A percentile compares a stretch with the other conserved stretches of the same genome.
phyloP scores from a whole-genome alignment of 1,140 invertebrate species.

The Euwallacea similis region DNA sequence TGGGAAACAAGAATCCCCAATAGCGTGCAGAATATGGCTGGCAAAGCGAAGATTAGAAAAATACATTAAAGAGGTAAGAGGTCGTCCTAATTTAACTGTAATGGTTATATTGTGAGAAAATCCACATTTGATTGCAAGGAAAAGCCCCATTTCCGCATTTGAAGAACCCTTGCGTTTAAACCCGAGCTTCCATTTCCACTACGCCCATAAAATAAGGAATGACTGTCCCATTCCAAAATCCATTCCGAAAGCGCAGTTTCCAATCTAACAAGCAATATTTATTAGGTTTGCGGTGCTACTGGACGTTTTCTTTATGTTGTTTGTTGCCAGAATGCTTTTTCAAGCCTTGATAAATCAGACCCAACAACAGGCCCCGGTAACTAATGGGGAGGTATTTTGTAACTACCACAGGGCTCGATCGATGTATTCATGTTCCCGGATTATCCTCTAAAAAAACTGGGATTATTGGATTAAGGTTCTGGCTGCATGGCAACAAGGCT shows the following conservation, averaged over 20 bases:
- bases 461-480: constrained; percentile 11
- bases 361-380: constrained; percentile 5
- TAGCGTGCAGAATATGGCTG: too few species aligned
- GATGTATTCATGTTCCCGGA: constrained; percentile 13
- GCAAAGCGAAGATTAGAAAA: too few species aligned
- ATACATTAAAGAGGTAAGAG: too few species aligned
- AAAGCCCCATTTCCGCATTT: too few species aligned
- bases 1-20: too few species aligned
- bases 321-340: constrained; percentile 16
- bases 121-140: too few species aligned
- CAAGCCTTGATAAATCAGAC: constrained; percentile 19
- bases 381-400: constrained; percentile 1
- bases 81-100: too few species aligned
- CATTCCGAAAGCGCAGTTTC: neutral
- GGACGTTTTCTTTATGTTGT: constrained; percentile 19
- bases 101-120: too few species aligned
- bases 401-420: constrained; percentile 5
- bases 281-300: neutral
- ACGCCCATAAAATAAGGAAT: neutral
- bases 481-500: neutral
- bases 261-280: neutral
- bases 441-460: neutral
- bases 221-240: neutral
- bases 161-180: too few species aligned
- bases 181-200: neutral